Percentiles rank a stretch among this genome's conserved stretches.
Evolutionary conservation across 2,888 invertebrate species (phyloP).

Genomic region (Scaptomyza tumidula): DNA sequence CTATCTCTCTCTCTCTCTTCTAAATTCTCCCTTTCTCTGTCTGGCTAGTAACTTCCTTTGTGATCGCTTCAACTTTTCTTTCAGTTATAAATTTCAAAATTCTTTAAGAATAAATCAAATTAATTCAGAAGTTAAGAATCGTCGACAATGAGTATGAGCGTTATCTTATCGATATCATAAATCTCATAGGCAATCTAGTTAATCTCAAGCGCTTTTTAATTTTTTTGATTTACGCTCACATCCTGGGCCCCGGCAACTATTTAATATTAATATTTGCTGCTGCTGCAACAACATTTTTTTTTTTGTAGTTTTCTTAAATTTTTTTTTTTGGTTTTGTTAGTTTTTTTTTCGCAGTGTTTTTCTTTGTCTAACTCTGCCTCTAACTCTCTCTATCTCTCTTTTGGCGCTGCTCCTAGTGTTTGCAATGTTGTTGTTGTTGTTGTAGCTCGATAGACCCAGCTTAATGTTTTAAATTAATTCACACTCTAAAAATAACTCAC

Average conservation of each 20-base stretch:
- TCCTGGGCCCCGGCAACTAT: conserved; percentile 41
- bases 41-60: background rate
- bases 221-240: conserved; percentile 59
- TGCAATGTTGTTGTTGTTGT: conserved; percentile 34
- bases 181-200: conserved; percentile 26
- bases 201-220: conserved; percentile 43
- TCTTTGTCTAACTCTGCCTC: background rate
- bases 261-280: background rate
- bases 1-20: conserved; percentile 6
- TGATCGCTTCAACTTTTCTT: background rate
- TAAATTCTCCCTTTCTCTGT: background rate
- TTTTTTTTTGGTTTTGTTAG: background rate
- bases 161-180: conserved; percentile 50
- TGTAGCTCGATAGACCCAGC: conserved; percentile 25
- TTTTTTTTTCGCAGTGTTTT: conserved; percentile 3
- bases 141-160: conserved; percentile 3
- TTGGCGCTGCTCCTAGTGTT: conserved; percentile 31
- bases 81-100: background rate
- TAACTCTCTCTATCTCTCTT: background rate
- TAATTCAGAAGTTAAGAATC: background rate
- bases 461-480: conserved; percentile 20
- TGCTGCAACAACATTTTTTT: background rate
- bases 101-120: background rate
- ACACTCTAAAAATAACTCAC: conserved; percentile 35
- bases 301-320: background rate